These are phyloP conservation scores for Eupristina koningsbergeri DNA, from an alignment of 1,140 invertebrate species.

Conservation along the genomic window DNA sequence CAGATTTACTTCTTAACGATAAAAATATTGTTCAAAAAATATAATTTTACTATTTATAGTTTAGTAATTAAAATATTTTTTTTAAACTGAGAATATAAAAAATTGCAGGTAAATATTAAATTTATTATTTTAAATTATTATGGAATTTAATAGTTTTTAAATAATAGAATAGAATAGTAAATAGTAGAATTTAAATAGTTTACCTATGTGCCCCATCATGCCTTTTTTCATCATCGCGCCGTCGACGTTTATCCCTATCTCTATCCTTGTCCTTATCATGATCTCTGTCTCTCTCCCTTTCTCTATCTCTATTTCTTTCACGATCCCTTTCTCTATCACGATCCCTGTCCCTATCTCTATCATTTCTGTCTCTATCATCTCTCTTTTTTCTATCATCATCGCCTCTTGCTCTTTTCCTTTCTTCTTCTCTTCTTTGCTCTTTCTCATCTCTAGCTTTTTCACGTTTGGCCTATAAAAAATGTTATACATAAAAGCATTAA, in stretches of 20 bases:
- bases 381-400: constrained; percentile 67
- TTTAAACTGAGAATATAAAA: no score
- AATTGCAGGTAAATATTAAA: no score
- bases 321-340: constrained; percentile 69
- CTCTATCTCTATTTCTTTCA: constrained; percentile 55
- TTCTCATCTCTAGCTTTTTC: constrained; percentile 81
- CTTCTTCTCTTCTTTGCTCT: constrained; percentile 78
- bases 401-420: constrained; percentile 73
- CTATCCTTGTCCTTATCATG: constrained; percentile 62
- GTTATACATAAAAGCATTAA: not conserved
- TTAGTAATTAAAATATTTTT: no score
- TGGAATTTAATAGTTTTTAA: no score
- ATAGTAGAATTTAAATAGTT: not conserved
- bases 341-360: constrained; percentile 69
- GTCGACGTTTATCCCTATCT: constrained; percentile 68
- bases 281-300: constrained; percentile 56
- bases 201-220: constrained; percentile 33
- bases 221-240: constrained; percentile 69
- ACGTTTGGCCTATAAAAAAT: constrained; percentile 69
- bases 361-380: constrained; percentile 67
- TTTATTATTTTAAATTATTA: no score
- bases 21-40: no score
- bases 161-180: not conserved
- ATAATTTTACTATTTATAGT: no score
- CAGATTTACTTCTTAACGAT: no score